Conservation (phyloP, 2,888 invertebrate species). For the Lumbricus terrestris region DNA sequence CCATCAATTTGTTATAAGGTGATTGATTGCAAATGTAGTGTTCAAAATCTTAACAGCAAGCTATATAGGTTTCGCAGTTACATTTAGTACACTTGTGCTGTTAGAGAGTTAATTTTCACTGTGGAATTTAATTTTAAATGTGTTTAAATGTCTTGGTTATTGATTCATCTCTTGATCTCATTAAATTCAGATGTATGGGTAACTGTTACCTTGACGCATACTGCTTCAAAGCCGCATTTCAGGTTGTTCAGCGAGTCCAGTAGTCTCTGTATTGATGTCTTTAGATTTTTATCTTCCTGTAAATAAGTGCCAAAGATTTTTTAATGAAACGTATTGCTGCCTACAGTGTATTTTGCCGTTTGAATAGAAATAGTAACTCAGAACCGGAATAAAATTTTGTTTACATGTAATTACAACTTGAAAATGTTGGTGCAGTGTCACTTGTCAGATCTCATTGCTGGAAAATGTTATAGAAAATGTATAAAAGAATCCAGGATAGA, state of each 20-base stretch:
- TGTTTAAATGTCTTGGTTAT: not conserved
- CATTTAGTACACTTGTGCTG: no score
- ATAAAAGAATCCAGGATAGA: not conserved
- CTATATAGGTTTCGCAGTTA: no score
- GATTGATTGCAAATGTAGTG: no score
- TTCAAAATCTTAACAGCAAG: no score
- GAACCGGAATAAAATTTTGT: not conserved
- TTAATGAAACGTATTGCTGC: not conserved
- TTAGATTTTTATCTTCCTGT: not conserved
- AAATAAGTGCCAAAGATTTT: not conserved
- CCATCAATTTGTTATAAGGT: no score
- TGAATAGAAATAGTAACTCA: not conserved
- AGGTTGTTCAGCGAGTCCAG: not conserved
- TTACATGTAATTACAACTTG: not conserved
- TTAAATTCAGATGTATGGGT: no score
- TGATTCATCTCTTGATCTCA: not conserved
- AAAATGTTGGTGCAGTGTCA: not conserved
- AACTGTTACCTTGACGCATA: slow-evolving; percentile 12
- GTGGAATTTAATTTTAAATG: no score
- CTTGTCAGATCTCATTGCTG: not conserved
- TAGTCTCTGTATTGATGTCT: not conserved
- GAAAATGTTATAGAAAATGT: not conserved
- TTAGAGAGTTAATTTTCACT: no score
- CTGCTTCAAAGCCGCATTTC: slow-evolving; percentile 5
- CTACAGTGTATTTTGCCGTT: no score